Evolutionary conservation across 37 sponge, comb jelly and placozoan genomes (phyloP).

Genomic region (Beroe ovata): DNA sequence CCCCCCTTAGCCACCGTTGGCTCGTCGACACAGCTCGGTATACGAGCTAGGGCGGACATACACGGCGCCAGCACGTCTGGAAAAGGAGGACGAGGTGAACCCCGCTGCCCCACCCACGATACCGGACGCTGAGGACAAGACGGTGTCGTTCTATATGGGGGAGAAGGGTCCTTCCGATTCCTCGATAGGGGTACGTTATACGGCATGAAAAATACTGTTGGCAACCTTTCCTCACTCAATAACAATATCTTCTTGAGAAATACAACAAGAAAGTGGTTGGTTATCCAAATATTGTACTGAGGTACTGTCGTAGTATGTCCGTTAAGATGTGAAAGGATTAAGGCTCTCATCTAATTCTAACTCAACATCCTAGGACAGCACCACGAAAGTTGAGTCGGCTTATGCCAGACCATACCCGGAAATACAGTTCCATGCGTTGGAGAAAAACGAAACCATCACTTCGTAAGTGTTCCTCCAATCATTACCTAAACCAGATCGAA

Average conservation of each 20-base stretch:
- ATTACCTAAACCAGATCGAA: no score
- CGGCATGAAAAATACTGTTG: no score
- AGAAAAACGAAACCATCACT: background rate
- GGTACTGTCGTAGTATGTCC: no score
- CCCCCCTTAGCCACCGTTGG: background rate
- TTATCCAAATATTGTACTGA: no score
- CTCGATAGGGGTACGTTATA: background rate
- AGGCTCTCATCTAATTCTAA: no score
- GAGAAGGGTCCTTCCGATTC: background rate
- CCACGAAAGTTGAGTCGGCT: background rate
- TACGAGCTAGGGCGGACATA: background rate
- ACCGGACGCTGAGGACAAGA: background rate
- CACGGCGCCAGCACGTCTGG: background rate
- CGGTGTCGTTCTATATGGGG: conserved; percentile 5
- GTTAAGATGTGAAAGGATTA: no score
- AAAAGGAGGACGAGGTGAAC: background rate
- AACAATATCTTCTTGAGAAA: no score
- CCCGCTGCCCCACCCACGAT: background rate
- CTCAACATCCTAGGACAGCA: no score
- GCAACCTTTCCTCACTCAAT: no score
- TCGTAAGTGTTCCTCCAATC: no score
- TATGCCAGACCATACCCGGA: background rate
- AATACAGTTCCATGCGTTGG: background rate
- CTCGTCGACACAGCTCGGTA: background rate
- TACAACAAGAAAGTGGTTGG: no score